Evolutionary conservation across 2,113 vertebrate species (phyloP).

Genomic region (Melanotaenia duboulayi): DNA sequence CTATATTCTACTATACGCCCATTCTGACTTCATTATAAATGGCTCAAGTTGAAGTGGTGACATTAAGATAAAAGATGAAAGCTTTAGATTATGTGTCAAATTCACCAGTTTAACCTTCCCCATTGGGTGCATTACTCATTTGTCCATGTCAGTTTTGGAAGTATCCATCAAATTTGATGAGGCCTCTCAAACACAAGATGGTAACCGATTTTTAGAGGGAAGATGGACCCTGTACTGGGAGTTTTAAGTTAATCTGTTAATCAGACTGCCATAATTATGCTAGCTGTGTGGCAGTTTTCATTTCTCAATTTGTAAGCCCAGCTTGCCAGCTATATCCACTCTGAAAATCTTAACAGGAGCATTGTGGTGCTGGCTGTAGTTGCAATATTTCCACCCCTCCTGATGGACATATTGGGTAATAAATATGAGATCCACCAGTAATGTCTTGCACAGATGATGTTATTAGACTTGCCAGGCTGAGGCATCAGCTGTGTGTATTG

Average conservation of each 20-base stretch:
- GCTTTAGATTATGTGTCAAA: slow-evolving; percentile 6
- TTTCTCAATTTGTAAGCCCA: slow-evolving; percentile 41
- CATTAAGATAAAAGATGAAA: neutral
- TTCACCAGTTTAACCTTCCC: slow-evolving; percentile 7
- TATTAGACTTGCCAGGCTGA: slow-evolving; percentile 73
- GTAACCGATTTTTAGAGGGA: slow-evolving; percentile 58
- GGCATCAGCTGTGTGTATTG: slow-evolving; percentile 76
- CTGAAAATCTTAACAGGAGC: slow-evolving; percentile 51
- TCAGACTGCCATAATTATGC: slow-evolving; percentile 50
- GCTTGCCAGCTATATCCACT: slow-evolving; percentile 50
- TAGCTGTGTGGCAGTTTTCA: slow-evolving; percentile 41
- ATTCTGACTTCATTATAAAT: no score
- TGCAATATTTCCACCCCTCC: slow-evolving; percentile 61
- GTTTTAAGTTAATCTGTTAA: slow-evolving; percentile 61
- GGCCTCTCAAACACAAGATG: slow-evolving; percentile 64
- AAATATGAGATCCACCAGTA: slow-evolving; percentile 70
- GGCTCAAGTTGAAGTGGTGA: no score
- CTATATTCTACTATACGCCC: no score
- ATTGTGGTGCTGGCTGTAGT: slow-evolving; percentile 52
- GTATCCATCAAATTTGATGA: slow-evolving; percentile 48
- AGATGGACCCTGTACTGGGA: slow-evolving; percentile 41
- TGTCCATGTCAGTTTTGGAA: slow-evolving; percentile 42
- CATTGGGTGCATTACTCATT: slow-evolving; percentile 30
- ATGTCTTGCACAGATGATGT: slow-evolving; percentile 73
- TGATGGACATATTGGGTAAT: slow-evolving; percentile 73